These are phyloP conservation scores for Ecdyonurus torrentis DNA, from an alignment of 2,888 invertebrate species.

Conservation along the genomic window DNA sequence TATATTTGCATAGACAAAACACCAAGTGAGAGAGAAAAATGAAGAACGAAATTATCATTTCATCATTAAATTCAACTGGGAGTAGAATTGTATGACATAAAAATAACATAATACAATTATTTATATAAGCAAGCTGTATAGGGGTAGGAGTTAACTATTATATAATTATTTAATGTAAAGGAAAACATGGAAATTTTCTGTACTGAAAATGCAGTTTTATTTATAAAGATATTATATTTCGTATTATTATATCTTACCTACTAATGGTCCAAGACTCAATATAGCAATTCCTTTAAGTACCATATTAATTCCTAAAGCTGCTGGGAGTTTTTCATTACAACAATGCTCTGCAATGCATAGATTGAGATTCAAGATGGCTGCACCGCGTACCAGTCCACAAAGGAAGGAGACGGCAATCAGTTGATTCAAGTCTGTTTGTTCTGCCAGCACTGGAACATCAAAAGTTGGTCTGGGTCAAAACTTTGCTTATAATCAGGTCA, in stretches of 20 bases:
- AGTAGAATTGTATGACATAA: too few species aligned
- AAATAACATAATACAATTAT: too few species aligned
- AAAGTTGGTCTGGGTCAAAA: neutral
- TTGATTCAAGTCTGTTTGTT: slow-evolving; percentile 3
- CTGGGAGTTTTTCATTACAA: slow-evolving; percentile 39
- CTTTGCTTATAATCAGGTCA: neutral
- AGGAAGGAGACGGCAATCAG: slow-evolving; percentile 7
- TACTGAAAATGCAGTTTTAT: too few species aligned
- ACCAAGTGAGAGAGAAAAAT: too few species aligned
- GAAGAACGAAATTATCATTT: too few species aligned
- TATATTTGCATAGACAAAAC: too few species aligned
- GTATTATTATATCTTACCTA: slow-evolving; percentile 22
- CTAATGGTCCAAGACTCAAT: slow-evolving; percentile 41
- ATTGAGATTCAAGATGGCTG: slow-evolving; percentile 29
- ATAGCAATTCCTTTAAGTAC: slow-evolving; percentile 50
- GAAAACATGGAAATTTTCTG: too few species aligned
- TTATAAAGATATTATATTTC: too few species aligned
- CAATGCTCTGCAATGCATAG: slow-evolving; percentile 49
- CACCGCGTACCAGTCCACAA: slow-evolving; percentile 9
- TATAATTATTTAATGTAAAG: too few species aligned
- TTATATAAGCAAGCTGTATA: too few species aligned
- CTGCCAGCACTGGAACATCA: slow-evolving; percentile 6
- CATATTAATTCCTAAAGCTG: slow-evolving; percentile 56
- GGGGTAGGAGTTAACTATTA: too few species aligned
- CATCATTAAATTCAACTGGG: too few species aligned